A percentile compares a stretch with the other conserved stretches of the same genome.
Evolutionary conservation across 2,113 vertebrate genomes (phyloP).

Genomic region (Callorhinus ursinus): DNA sequence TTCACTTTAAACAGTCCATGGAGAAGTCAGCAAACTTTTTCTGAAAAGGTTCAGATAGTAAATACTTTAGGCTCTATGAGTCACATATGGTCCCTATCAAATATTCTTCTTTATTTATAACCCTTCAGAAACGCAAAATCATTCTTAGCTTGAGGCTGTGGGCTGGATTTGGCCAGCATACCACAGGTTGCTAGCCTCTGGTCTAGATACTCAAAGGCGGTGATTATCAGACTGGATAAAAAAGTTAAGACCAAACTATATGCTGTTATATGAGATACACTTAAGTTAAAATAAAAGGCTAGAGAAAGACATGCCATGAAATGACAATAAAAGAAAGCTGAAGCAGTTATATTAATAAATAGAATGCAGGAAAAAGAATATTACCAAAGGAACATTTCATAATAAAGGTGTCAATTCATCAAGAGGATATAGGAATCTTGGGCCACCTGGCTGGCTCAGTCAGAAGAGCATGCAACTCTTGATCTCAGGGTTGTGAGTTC

Average conservation of each 20-base stretch:
- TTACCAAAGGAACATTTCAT: background rate
- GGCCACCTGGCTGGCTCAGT: background rate
- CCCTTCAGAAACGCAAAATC: background rate
- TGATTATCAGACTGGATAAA: background rate
- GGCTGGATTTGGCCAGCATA: background rate
- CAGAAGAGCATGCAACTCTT: background rate
- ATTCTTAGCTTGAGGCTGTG: background rate
- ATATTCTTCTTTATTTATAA: background rate
- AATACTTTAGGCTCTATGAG: background rate
- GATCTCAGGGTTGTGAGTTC: background rate
- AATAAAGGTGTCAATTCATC: background rate
- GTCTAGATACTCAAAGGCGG: background rate
- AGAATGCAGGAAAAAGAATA: background rate
- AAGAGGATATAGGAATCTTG: background rate
- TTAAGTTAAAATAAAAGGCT: background rate
- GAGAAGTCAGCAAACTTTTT: background rate
- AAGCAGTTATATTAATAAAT: background rate
- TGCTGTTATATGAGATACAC: background rate
- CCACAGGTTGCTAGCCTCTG: background rate
- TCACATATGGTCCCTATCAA: background rate
- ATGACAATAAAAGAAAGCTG: background rate
- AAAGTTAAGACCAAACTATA: background rate
- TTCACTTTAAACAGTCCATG: background rate
- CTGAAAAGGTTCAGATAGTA: background rate
- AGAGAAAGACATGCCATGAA: background rate